phyloP scores from a whole-genome alignment of 2,113 vertebrate species.

The Myocastor coypus region DNA sequence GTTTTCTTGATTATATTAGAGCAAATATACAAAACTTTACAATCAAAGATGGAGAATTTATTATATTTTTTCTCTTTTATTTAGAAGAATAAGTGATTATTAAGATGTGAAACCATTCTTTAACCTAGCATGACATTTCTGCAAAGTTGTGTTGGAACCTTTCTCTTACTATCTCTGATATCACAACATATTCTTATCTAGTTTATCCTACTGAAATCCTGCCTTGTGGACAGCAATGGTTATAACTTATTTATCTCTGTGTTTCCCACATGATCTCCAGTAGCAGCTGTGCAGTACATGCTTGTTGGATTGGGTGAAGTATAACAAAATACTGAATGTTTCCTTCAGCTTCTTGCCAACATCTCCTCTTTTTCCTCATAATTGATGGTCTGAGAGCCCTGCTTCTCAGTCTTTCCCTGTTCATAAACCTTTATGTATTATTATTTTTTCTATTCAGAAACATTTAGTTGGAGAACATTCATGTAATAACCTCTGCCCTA shows the following conservation, averaged over 20 bases:
- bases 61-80: not conserved
- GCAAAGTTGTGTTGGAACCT: not conserved
- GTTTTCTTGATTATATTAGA: constrained; percentile 23
- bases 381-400: not conserved
- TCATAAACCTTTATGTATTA: not conserved
- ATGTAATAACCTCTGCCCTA: not conserved
- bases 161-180: constrained; percentile 21
- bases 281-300: not conserved
- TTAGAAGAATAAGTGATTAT: not conserved
- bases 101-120: not conserved
- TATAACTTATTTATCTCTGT: not conserved
- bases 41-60: constrained; percentile 2
- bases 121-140: not conserved
- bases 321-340: not conserved
- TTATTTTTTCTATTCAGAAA: not conserved
- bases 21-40: not conserved
- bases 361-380: not conserved
- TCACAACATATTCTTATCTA: not conserved
- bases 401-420: not conserved
- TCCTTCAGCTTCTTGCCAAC: not conserved
- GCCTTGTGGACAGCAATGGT: not conserved
- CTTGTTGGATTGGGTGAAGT: not conserved
- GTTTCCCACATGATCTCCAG: not conserved
- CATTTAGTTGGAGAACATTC: not conserved
- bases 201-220: not conserved